A percentile compares a stretch with the other conserved stretches of the same genome.
Evolutionary conservation across 2,888 invertebrate genomes (phyloP).

Genomic region (Aporophyla lueneburgensis): DNA sequence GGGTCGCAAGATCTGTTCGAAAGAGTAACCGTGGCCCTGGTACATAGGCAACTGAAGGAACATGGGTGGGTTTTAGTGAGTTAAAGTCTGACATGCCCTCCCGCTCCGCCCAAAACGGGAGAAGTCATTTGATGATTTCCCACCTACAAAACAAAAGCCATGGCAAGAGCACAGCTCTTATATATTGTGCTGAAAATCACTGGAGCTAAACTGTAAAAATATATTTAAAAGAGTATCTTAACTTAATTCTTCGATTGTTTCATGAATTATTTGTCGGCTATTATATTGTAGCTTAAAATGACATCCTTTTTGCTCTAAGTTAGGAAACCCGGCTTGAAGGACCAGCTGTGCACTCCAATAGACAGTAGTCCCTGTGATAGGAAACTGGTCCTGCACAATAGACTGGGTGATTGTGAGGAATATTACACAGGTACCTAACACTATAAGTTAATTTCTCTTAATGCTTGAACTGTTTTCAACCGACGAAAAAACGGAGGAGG

Average conservation of each 20-base stretch:
- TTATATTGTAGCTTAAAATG: too few relatives aligned
- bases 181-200: neutral
- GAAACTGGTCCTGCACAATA: constrained; percentile 44
- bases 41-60: too few relatives aligned
- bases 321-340: constrained; percentile 30
- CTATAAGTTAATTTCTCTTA: neutral
- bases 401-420: constrained; percentile 3
- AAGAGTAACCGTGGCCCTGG: too few relatives aligned
- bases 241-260: neutral
- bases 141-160: too few relatives aligned
- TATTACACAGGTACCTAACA: neutral
- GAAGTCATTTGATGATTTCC: too few relatives aligned
- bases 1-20: too few relatives aligned
- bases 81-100: too few relatives aligned
- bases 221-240: too few relatives aligned
- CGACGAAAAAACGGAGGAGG: too few relatives aligned
- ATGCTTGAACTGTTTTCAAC: neutral
- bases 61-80: too few relatives aligned
- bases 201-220: neutral
- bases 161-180: neutral
- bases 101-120: too few relatives aligned
- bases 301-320: constrained; percentile 11
- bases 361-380: constrained; percentile 35
- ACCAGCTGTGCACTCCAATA: constrained; percentile 37
- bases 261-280: neutral